These are phyloP conservation scores for Drosophila tripunctata DNA, from an alignment of 2,888 invertebrate genomes.

Conservation along the genomic window DNA sequence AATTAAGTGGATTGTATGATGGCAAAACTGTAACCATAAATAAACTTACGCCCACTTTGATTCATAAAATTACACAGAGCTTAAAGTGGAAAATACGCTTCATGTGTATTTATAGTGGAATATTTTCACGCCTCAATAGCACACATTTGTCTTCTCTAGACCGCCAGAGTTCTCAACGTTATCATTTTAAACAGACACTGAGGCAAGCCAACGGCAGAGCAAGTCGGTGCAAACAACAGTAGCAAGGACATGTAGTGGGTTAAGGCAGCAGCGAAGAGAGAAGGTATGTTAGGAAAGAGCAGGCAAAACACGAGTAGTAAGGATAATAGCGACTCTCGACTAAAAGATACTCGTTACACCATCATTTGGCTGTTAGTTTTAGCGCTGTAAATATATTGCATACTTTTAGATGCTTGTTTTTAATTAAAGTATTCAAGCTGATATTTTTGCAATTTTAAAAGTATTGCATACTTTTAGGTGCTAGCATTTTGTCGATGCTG, in stretches of 20 bases:
- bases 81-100: constrained; percentile 49
- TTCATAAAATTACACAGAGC: constrained; percentile 54
- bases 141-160: constrained; percentile 71
- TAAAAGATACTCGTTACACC: not conserved
- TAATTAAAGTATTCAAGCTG: too few species aligned
- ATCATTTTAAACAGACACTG: constrained; percentile 73
- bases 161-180: constrained; percentile 68
- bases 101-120: constrained; percentile 72
- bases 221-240: constrained; percentile 3
- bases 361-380: not conserved
- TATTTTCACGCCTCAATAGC: constrained; percentile 78
- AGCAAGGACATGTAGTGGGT: constrained; percentile 36
- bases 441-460: too few species aligned
- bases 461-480: too few species aligned
- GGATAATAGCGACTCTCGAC: not conserved
- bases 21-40: constrained; percentile 53
- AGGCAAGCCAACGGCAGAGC: constrained; percentile 25
- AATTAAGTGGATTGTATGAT: constrained; percentile 4
- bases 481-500: too few species aligned
- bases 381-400: not conserved
- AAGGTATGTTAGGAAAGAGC: constrained; percentile 11
- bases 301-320: constrained; percentile 27
- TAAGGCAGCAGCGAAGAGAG: not conserved
- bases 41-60: constrained; percentile 49
- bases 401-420: not conserved